phyloP scores from a whole-genome alignment of 1,140 invertebrate genomes.

The Calephelis nemesis region DNA sequence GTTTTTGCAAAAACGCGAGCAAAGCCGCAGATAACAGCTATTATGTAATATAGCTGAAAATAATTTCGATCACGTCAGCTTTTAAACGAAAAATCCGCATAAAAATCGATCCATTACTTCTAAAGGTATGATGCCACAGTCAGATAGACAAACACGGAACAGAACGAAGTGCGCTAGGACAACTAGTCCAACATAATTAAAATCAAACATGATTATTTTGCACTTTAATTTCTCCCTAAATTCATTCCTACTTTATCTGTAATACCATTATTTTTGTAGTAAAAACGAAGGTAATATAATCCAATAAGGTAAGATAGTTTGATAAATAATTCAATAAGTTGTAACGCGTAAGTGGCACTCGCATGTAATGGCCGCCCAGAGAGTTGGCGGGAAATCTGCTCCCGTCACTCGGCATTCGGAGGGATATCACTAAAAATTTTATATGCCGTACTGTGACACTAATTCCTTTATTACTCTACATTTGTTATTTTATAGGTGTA shows the following conservation, averaged over 20 bases:
- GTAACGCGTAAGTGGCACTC: conserved; percentile 73
- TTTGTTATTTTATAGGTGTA: conserved; percentile 22
- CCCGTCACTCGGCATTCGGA: conserved; percentile 34
- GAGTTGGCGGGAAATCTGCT: conserved; percentile 50
- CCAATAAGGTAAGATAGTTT: conserved; percentile 70
- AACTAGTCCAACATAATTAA: no score
- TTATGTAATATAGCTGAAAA: no score
- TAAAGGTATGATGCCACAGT: no score
- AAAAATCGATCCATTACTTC: no score
- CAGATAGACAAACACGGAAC: no score
- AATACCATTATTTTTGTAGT: conserved; percentile 45
- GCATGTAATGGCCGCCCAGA: conserved; percentile 59
- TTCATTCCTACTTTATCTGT: conserved; percentile 33
- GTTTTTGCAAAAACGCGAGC: no score
- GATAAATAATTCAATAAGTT: conserved; percentile 75
- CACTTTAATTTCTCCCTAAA: conserved; percentile 24
- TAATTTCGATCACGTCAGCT: no score
- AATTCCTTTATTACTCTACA: conserved; percentile 44
- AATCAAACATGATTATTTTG: no score
- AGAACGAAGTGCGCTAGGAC: no score
- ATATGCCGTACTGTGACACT: conserved; percentile 40
- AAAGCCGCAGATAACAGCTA: no score
- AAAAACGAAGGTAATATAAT: conserved; percentile 64
- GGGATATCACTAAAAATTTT: conserved; percentile 58
- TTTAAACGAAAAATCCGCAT: no score